Percentiles rank a stretch among this genome's conserved stretches.
Evolutionary conservation across 2,113 vertebrate species (phyloP).

Genomic region (Euleptes europaea): DNA sequence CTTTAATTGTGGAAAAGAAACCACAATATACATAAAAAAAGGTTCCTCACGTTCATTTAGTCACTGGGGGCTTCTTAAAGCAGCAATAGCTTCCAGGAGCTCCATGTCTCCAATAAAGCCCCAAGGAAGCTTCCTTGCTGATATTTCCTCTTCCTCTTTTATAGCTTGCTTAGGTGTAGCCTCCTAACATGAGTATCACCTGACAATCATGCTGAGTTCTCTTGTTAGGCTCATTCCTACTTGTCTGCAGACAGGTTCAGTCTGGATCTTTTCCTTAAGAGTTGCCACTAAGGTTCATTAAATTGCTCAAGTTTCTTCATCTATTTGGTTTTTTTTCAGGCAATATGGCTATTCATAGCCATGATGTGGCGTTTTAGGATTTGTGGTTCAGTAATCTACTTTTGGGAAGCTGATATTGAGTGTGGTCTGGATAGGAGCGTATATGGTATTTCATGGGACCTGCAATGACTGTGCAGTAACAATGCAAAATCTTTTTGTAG

Average conservation of each 20-base stretch:
- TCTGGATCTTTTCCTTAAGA: neutral
- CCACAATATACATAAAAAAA: too few species aligned
- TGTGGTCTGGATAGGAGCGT: neutral
- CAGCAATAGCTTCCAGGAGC: too few species aligned
- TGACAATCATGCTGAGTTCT: neutral
- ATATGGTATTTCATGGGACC: neutral
- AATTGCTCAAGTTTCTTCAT: neutral
- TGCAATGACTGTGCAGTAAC: conserved; percentile 3
- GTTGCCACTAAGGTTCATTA: neutral
- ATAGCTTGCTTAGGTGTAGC: too few species aligned
- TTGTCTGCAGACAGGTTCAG: neutral
- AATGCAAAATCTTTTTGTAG: neutral
- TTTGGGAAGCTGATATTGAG: neutral
- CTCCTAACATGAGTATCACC: too few species aligned
- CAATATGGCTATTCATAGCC: neutral
- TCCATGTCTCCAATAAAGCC: too few species aligned
- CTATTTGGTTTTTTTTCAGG: neutral
- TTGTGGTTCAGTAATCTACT: neutral
- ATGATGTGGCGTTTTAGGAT: neutral
- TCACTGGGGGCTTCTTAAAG: too few species aligned
- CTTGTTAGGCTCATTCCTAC: neutral
- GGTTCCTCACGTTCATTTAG: too few species aligned
- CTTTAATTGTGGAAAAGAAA: too few species aligned
- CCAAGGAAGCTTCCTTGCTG: too few species aligned
- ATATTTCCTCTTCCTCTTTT: too few species aligned